Evolutionary conservation across 1,140 invertebrate genomes (phyloP), one percentile per base, ranked within the genome.

Genomic region (Fopius arisanus): DNA sequence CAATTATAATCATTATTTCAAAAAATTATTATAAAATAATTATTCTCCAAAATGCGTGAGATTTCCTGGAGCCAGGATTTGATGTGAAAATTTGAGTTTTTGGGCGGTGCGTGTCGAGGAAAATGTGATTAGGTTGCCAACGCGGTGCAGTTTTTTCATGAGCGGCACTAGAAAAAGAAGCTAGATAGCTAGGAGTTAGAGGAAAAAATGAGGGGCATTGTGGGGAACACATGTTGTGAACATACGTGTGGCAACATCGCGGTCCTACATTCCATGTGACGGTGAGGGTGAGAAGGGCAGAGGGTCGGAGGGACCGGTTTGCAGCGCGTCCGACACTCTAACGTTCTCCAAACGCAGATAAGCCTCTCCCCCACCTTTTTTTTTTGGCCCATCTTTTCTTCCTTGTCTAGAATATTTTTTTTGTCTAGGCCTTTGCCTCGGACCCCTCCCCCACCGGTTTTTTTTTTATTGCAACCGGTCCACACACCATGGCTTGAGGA

Each of bases 401-500:
- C 23, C 14, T 26, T 28, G 73, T 73, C 79, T 73, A 62, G 70
- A 77, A 54, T 81, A 77, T 16, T 70, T 75, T 67, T 73, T 59
- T 77, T 54, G 67, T 63, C 68, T 75, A 70, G 67, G 72, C 48
- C 16, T 14, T 70, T 72, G 51, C 40, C 74, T 70, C 76, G 65
- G 72, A 70, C 67, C 71, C 62, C 41, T 71, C 66, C 63, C 41
- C 67, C 31, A 62, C 14, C 37, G 29, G 28, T 23, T 51, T 40
- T 66, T 66, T 75, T 72, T 72, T 75, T 72, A 75, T 75, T 75
- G 78, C 80, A 80, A 78, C 76, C 75, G 80, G 79, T 81, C 79
- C 78, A 79, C 77, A 71, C 14, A 48, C 5, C 71, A 28, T 63
- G 74, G 43, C 68, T 40, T 26, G 51, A 41, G 37, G 63, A 59